Base-by-base conservation (phyloP, 2,113 vertebrate genomes). In the Pygoscelis adeliae region DNA sequence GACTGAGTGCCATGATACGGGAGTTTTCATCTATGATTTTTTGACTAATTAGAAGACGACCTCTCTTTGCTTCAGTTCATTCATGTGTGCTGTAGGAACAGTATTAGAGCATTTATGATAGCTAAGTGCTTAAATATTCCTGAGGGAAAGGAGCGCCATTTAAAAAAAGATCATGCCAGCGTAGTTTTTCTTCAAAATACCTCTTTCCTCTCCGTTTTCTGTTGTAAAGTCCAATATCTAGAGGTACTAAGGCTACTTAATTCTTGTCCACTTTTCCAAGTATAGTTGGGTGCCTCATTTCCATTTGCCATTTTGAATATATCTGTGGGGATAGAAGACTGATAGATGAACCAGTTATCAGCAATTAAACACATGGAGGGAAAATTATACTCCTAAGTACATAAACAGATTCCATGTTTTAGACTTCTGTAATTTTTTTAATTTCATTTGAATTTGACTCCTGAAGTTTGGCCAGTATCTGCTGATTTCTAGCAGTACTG, bases 361-460 rank as follows among this genome's bases (percentile, higher is more conserved):
- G 34, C 53, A 92, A 34, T 22, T 72, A 53, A 83, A 76, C 10
- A 20, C 4, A 21, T 1, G 15, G 62, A 88, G 55, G 30, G 22
- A 89, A 53, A 80, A 65, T 13, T 25, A 18, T n/a, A 36, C 22
- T 86, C 27, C 25, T 20, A 40, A 53, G 46, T 62, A 58, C 27
- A n/a, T 21, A 79, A 71, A 53, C 3, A 53, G 34, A 46, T 50
- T 56, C 56, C 47, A 27, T 22, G 40, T 8, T 74, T 76, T 52
- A 65, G 13, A 58, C 12, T 71, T 17, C 21, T 47, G 5, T 62
- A 14, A 13, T 3, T n/a, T 34, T 47, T n/a, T 1, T 5, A 0
- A 17, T 42, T 72, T 63, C 3, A 27, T 63, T 59, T 80, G 42
- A 55, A 72, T 79, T 87, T 23, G 42, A 10, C 32, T 77, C 0